A percentile compares a stretch with the other conserved stretches of the same genome.
Evolutionary conservation across 92 coral and sea anemone genomes (phyloP).

Genomic region (Porites rus): DNA sequence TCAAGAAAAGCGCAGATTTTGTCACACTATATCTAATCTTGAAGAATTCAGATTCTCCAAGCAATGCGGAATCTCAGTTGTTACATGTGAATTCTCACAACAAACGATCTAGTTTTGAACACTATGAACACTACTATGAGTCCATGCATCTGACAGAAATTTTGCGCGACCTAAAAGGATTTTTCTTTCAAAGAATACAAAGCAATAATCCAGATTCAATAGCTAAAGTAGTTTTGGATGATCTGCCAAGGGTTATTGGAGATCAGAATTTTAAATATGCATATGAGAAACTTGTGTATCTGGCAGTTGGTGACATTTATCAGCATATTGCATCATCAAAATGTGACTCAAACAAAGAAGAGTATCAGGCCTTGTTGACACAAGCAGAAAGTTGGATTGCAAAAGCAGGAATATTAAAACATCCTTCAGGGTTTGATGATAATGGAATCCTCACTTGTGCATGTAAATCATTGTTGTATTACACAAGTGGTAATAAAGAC

Average conservation of each 20-base stretch:
- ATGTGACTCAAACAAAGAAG: conserved; percentile 8
- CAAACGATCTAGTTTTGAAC: not conserved
- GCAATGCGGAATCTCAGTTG: conserved; percentile 20
- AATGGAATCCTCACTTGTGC: conserved; percentile 5
- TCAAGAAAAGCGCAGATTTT: conserved; percentile 12
- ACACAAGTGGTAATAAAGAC: conserved; percentile 15
- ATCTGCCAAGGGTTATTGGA: conserved; percentile 8
- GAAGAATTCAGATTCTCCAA: conserved; percentile 25
- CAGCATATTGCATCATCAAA: conserved; percentile 20
- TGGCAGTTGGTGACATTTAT: conserved; percentile 20
- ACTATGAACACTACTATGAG: conserved; percentile 15
- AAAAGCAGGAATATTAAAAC: conserved; percentile 19
- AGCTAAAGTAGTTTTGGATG: conserved; percentile 1
- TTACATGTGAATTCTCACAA: conserved; percentile 4
- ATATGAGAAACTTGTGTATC: conserved; percentile 2
- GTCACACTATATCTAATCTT: conserved; percentile 15
- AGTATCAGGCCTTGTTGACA: not conserved
- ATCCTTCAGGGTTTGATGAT: conserved; percentile 25
- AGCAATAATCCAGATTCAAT: not conserved
- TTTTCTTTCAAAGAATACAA: not conserved
- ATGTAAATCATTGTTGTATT: conserved; percentile 8
- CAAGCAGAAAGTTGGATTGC: conserved; percentile 31
- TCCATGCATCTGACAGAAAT: conserved; percentile 24
- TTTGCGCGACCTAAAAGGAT: not conserved
- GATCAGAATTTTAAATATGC: conserved; percentile 10